These are phyloP conservation scores for Apodemus sylvaticus DNA, from an alignment of 2,113 vertebrate genomes.

Conservation along the genomic window DNA sequence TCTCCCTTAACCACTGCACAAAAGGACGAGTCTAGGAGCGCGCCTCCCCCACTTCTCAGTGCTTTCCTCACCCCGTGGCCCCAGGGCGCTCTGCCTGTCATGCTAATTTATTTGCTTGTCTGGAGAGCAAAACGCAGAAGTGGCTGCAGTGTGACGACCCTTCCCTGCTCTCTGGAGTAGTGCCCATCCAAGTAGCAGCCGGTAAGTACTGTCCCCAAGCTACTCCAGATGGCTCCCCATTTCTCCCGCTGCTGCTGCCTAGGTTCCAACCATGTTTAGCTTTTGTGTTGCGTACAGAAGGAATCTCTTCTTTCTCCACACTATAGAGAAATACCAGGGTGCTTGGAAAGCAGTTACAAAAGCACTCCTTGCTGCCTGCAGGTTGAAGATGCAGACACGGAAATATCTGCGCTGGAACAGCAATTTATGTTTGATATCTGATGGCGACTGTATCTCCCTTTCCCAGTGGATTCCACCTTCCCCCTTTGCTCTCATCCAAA, in stretches of 20 bases:
- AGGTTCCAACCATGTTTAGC: not conserved
- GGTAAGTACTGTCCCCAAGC: not conserved
- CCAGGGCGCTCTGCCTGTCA: constrained; percentile 7
- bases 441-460: not conserved
- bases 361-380: not conserved
- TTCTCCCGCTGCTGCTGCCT: not conserved
- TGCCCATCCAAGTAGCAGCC: not conserved
- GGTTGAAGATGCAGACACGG: not conserved
- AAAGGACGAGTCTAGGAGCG: not conserved
- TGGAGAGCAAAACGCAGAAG: constrained; percentile 53
- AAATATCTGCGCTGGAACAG: not conserved
- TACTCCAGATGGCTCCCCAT: not conserved
- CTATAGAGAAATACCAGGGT: not conserved
- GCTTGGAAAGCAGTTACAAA: not conserved
- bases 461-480: too few species aligned
- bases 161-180: not conserved
- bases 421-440: not conserved
- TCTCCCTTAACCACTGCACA: not conserved
- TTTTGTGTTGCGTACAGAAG: not conserved
- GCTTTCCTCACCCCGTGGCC: not conserved
- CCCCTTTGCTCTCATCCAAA: not conserved
- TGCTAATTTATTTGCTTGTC: constrained; percentile 59
- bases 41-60: not conserved
- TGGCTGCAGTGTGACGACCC: not conserved
- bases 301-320: not conserved